Percentiles rank a stretch among this genome's conserved stretches.
Evolutionary conservation across 2,113 vertebrate genomes (phyloP).

Genomic region (Saccopteryx bilineata): DNA sequence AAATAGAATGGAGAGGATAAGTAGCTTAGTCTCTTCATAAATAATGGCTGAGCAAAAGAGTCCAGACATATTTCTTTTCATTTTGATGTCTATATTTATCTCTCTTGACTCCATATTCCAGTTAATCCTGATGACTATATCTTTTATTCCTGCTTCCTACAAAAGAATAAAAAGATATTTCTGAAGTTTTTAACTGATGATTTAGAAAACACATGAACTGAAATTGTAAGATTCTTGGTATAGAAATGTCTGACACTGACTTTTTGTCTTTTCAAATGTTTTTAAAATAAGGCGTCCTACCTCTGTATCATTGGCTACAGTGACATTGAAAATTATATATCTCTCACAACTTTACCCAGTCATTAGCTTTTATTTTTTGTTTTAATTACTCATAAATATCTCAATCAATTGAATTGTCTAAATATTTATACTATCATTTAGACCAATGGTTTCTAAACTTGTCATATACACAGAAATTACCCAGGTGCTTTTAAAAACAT

Average conservation of each 20-base stretch:
- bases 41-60: background rate
- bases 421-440: background rate
- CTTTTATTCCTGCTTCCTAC: background rate
- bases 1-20: background rate
- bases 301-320: background rate
- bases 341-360: background rate
- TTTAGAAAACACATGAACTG: background rate
- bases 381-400: constrained; percentile 39
- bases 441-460: background rate
- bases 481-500: constrained; percentile 15
- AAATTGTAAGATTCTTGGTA: constrained; percentile 18
- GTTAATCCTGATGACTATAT: background rate
- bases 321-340: background rate
- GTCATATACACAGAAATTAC: background rate
- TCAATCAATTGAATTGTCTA: background rate
- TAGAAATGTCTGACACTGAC: background rate
- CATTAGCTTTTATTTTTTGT: background rate
- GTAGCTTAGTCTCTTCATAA: background rate
- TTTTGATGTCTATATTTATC: constrained; percentile 3
- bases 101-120: background rate
- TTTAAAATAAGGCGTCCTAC: background rate
- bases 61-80: constrained; percentile 25
- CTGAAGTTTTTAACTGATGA: background rate
- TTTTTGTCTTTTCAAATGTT: constrained; percentile 27
- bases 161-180: background rate